Evolutionary conservation across 2,113 vertebrate species (phyloP).

Genomic region (Lota lota): DNA sequence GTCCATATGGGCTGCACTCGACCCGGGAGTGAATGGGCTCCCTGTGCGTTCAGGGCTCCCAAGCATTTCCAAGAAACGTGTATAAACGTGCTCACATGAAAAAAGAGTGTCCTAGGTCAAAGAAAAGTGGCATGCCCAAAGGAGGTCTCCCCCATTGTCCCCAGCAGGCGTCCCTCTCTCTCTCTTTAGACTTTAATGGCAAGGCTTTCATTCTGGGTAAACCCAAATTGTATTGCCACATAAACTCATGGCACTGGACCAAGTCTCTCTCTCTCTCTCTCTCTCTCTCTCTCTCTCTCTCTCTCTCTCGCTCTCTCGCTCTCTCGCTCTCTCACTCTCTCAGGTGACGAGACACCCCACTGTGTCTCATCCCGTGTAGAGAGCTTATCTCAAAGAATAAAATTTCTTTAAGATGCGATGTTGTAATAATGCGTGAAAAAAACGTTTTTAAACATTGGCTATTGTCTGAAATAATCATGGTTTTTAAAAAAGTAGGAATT

Average conservation of each 20-base stretch:
- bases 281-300: background rate
- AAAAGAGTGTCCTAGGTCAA: no score
- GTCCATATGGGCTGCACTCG: slow-evolving; percentile 29
- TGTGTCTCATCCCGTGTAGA: no score
- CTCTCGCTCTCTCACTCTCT: background rate
- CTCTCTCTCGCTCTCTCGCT: no score
- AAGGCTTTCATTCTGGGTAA: no score
- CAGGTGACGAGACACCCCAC: no score
- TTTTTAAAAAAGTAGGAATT: background rate
- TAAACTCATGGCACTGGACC: no score
- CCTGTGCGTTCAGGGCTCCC: slow-evolving; percentile 41
- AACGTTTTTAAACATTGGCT: background rate
- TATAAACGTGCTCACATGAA: no score
- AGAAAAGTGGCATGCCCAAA: background rate
- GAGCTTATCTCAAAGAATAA: background rate
- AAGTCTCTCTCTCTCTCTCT: slow-evolving; percentile 13
- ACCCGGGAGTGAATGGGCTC: slow-evolving; percentile 51
- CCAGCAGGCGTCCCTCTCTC: no score
- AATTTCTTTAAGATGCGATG: background rate
- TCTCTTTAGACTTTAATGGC: no score
- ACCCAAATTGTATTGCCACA: no score
- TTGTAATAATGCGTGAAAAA: background rate
- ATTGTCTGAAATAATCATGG: background rate
- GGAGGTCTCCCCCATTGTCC: slow-evolving; percentile 12
- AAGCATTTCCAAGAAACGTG: slow-evolving; percentile 16